Evolutionary conservation across 2,888 invertebrate species (phyloP), one percentile per base, ranked within the genome.

Genomic region (Agrilus biguttatus): DNA sequence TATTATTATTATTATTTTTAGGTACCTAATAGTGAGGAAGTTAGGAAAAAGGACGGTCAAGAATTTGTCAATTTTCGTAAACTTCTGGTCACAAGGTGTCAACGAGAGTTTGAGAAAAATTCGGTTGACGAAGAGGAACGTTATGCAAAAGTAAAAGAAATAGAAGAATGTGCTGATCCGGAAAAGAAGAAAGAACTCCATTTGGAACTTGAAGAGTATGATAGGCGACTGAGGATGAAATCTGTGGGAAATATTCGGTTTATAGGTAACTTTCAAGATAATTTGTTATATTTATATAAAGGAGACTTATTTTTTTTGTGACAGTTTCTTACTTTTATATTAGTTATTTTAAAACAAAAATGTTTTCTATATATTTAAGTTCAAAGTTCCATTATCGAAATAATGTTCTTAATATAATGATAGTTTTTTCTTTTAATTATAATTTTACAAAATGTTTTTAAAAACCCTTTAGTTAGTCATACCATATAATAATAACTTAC

Each of bases 171-270:
- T 52, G 56, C 63, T 8, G 75, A 77, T 57, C 63, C 70, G 51
- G 78, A 75, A 39, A 84, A 80, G 61, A 87, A 81, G 60, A 83
- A 82, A 48, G 85, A 86, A 56, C 58, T 90, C 10, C 71, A 75
- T 49, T 59, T 76, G n/a, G 70, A 71, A 47, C 66, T 86, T 21
- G 79, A 81, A 43, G 87, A 89, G 56, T 82, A 83, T 54, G 84
- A 86, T 56, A 75, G 85, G 34, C 77, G 77, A 59, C 71, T 85
- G 43, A 76, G 90, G 51, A 75, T 84, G 65, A 79, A 88, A 59
- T 90, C 89, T 23, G 83, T 91, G 43, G 93, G 93, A 58, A 90
- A 89, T 59, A 88, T 91, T 44, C 75, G 90, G 67, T 87, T 81
- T 63, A 66, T 67, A 43, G 66, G 65, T 63, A 50, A 50, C 53